Evolutionary conservation across 2,888 invertebrate species (phyloP).

Genomic region (Drosophila stalkeri): DNA sequence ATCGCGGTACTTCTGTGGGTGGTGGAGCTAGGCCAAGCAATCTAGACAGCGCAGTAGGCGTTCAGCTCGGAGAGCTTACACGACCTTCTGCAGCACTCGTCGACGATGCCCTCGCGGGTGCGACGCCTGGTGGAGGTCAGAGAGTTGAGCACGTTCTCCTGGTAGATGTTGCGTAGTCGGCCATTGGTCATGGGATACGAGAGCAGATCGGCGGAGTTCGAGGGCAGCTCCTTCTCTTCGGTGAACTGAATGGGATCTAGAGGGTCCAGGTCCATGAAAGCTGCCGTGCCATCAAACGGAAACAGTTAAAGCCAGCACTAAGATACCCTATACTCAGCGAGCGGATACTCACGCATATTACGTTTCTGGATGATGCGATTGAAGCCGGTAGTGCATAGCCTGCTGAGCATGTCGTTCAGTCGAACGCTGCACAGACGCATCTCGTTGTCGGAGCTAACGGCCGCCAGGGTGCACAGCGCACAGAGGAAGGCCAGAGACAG

Average conservation of each 20-base stretch:
- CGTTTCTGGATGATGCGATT: slow-evolving; percentile 57
- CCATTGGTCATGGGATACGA: slow-evolving; percentile 31
- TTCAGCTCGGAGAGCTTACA: slow-evolving; percentile 33
- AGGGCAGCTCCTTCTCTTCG: slow-evolving; percentile 53
- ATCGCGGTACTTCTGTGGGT: slow-evolving; percentile 30
- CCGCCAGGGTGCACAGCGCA: slow-evolving; percentile 26
- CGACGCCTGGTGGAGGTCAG: slow-evolving; percentile 58
- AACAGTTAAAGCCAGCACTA: neutral
- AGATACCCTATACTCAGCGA: neutral
- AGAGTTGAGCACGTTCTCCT: slow-evolving; percentile 48
- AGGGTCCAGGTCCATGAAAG: slow-evolving; percentile 37
- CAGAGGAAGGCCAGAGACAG: slow-evolving; percentile 34
- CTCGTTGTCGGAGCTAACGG: neutral
- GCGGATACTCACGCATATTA: slow-evolving; percentile 53
- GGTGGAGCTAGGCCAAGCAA: neutral
- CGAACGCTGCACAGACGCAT: slow-evolving; percentile 50
- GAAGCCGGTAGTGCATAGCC: slow-evolving; percentile 46
- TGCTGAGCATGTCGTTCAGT: slow-evolving; percentile 45
- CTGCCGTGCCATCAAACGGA: slow-evolving; percentile 11
- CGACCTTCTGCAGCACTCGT: slow-evolving; percentile 53
- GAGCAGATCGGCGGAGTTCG: slow-evolving; percentile 32
- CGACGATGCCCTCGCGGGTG: slow-evolving; percentile 59
- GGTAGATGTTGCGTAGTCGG: slow-evolving; percentile 45
- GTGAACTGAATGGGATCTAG: slow-evolving; percentile 68
- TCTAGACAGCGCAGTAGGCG: slow-evolving; percentile 54